phyloP scores from a whole-genome alignment of 2,797 vertebrate genomes.

The Darevskia mixta region DNA sequence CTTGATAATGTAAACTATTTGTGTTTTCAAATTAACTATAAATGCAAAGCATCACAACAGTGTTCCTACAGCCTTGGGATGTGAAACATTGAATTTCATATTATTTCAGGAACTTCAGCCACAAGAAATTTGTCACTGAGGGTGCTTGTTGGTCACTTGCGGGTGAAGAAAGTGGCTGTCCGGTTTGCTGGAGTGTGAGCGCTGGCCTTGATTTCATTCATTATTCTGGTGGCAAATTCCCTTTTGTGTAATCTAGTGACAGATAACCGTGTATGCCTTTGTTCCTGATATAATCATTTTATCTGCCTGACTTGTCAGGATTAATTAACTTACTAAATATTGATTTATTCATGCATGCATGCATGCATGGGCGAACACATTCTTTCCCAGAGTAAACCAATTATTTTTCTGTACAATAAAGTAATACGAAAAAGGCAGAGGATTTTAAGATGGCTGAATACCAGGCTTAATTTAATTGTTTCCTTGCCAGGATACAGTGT shows the following conservation, averaged over 20 bases:
- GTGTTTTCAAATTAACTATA: too few species aligned
- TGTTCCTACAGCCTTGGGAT: background rate
- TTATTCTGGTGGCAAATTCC: background rate
- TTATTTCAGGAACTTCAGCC: background rate
- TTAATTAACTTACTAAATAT: constrained; percentile 12
- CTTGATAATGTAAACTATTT: too few species aligned
- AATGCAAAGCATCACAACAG: too few species aligned
- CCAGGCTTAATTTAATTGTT: background rate
- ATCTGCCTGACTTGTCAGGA: constrained; percentile 12
- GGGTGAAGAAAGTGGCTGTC: background rate
- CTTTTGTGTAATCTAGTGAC: background rate
- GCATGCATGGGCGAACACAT: background rate
- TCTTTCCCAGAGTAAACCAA: background rate
- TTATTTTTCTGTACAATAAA: background rate
- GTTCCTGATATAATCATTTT: background rate
- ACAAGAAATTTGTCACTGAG: background rate
- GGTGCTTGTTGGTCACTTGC: background rate
- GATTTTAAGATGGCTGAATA: constrained; percentile 2
- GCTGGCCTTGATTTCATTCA: background rate
- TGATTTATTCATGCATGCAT: constrained; percentile 11
- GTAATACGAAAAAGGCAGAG: background rate
- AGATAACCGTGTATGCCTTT: background rate
- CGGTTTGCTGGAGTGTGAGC: background rate
- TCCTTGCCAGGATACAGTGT: background rate
- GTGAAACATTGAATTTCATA: background rate